Base-by-base conservation (phyloP, 2,888 invertebrate species). In the Conops quadrifasciatus region DNA sequence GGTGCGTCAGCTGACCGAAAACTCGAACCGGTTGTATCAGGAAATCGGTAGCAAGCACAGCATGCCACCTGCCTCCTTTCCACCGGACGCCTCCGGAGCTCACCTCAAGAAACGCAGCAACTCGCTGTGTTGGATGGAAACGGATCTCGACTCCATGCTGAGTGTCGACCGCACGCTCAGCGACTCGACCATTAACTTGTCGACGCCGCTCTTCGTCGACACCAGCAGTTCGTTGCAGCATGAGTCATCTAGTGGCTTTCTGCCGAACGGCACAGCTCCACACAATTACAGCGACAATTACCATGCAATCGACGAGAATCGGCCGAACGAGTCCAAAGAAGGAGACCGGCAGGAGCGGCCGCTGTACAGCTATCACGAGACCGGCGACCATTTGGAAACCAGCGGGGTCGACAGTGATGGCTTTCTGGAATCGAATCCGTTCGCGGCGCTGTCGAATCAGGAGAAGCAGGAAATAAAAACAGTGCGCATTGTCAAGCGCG, bases 391-490 rank as follows among this genome's bases (percentile, higher is more conserved):
- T 2, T 68, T 84, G 21, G 86, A 86, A 74, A 82, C 83, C 65
- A 85, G 84, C 56, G 85, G 84, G 3, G 80, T 85, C 5, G 86
- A 86, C 51, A 86, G 83, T 73, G 86, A 86, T 72, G 85, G 86
- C 16, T 84, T 85, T 45, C 75, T 85, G 24, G 84, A 85, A 36
- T 81, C 81, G 45, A 84, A 83, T 75, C 83, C 81, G 1, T 86
- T 85, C 73, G 81, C 89, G 72, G 91, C 91, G 79, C 88, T 92
- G 66, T 91, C 87, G 28, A 90, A 89, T 80, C 91, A 92, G 71
- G 96, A 96, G 81, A 94, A 94, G 78, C 91, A 93, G 83, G 95
- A 96, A 86, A 94, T 94, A 72, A 95, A 96, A 88, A 96, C 96
- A 0, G 96, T 97, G 21, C 89, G 96, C 72, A 96, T 96, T 79